A percentile compares a stretch with the other conserved stretches of the same genome.
phyloP scores from a whole-genome alignment of 2,113 vertebrate genomes.

The Promerops cafer region DNA sequence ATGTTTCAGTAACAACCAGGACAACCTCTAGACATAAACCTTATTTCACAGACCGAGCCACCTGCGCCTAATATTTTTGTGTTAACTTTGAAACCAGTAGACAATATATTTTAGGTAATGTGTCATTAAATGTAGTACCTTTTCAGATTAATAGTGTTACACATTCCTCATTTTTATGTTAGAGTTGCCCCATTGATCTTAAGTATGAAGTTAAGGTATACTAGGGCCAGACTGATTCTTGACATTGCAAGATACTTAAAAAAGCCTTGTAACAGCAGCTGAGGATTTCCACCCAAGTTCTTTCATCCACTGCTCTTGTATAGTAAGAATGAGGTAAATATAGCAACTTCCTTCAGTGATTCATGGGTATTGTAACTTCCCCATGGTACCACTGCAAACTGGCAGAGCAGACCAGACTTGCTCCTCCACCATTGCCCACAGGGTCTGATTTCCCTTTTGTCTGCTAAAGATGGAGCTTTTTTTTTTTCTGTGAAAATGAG shows the following conservation, averaged over 20 bases:
- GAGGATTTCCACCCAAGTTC: background rate
- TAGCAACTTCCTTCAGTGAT: background rate
- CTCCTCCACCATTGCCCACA: background rate
- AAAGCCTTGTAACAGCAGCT: background rate
- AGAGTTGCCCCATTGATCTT: background rate
- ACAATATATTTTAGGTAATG: background rate
- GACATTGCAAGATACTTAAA: background rate
- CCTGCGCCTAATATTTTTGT: background rate
- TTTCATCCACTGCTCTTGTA: background rate
- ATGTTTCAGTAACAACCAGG: background rate
- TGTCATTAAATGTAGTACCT: background rate
- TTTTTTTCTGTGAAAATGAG: background rate
- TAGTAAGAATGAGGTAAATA: background rate
- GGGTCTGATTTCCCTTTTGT: background rate
- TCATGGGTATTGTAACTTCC: background rate
- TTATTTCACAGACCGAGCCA: background rate
- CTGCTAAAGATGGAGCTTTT: background rate
- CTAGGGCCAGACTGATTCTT: background rate
- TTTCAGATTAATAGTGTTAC: background rate
- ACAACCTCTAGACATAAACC: conserved; percentile 15
- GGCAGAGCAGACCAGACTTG: background rate
- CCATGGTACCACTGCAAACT: background rate
- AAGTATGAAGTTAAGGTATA: background rate
- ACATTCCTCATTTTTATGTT: conserved; percentile 13
- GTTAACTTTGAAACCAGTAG: background rate